Evolutionary conservation across 1,140 invertebrate genomes (phyloP).

Genomic region (Pseudobourletiella spinata): DNA sequence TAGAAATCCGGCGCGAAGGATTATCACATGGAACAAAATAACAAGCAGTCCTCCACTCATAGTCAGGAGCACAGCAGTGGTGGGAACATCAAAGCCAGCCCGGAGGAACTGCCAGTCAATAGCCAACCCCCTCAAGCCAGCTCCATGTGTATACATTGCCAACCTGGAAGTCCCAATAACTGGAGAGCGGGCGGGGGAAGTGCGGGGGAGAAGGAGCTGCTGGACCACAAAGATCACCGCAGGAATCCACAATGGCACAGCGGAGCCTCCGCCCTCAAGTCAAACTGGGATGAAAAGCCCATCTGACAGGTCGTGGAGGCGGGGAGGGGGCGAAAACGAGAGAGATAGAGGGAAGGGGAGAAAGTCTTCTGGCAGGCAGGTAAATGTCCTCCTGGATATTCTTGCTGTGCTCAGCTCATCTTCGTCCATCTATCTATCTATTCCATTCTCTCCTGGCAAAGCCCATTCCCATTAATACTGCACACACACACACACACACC

Average conservation of each 20-base stretch:
- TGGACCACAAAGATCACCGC: constrained; percentile 31
- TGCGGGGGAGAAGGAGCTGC: constrained; percentile 11
- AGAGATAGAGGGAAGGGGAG: no score
- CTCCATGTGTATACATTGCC: no score
- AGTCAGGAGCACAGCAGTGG: no score
- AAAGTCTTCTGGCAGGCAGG: no score
- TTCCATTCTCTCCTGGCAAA: background rate
- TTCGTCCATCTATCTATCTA: constrained; percentile 2
- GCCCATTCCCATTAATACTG: constrained; percentile 5
- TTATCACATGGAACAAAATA: no score
- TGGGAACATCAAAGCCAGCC: no score
- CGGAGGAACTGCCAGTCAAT: no score
- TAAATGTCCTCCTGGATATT: constrained; percentile 8
- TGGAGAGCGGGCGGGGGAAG: background rate
- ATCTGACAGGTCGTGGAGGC: constrained; percentile 6
- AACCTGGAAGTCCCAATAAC: background rate
- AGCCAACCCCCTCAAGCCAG: no score
- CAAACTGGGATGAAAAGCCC: constrained; percentile 3
- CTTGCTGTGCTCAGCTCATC: background rate
- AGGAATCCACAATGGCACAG: constrained; percentile 22
- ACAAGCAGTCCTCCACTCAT: no score
- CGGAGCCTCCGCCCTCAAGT: background rate
- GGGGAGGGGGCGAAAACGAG: no score
- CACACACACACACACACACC: background rate
- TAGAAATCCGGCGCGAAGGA: no score